phyloP scores from a whole-genome alignment of 1,140 invertebrate species.

The Cyclargus thomasi region DNA sequence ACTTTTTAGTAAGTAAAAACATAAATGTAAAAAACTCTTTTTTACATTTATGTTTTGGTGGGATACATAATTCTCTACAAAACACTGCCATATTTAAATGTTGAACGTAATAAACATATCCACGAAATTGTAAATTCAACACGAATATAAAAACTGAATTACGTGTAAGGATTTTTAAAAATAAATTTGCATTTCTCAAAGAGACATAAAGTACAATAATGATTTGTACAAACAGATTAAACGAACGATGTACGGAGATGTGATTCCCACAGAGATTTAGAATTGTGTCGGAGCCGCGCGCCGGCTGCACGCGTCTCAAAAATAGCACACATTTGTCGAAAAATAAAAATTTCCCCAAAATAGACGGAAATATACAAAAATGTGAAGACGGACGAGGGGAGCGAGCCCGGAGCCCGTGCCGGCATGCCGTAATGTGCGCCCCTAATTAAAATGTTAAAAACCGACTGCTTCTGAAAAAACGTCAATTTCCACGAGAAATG shows the following conservation, averaged over 20 bases:
- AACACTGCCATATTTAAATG: too few species aligned
- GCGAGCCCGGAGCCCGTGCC: conserved; percentile 42
- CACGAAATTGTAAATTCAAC: background rate
- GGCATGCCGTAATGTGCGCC: conserved; percentile 70
- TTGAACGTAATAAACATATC: background rate
- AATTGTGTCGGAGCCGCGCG: conserved; percentile 54
- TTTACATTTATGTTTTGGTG: too few species aligned
- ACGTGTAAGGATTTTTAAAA: background rate
- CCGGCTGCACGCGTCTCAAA: conserved; percentile 71
- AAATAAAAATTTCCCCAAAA: conserved; percentile 72
- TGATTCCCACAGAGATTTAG: conserved; percentile 74
- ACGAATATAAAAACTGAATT: background rate
- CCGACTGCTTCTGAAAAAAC: conserved; percentile 67
- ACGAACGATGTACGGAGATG: conserved; percentile 43
- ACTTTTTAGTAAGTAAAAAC: too few species aligned
- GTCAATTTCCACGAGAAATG: conserved; percentile 73
- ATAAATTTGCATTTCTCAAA: background rate
- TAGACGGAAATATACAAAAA: conserved; percentile 75
- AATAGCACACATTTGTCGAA: conserved; percentile 72
- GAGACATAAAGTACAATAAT: conserved; percentile 11
- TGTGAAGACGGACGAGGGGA: conserved; percentile 68
- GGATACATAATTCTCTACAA: too few species aligned
- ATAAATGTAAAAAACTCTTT: too few species aligned
- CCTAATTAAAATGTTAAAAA: conserved; percentile 75
- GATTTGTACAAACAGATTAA: conserved; percentile 33